Evolutionary conservation across 2,888 invertebrate species (phyloP).

Genomic region (Noctua pronuba): DNA sequence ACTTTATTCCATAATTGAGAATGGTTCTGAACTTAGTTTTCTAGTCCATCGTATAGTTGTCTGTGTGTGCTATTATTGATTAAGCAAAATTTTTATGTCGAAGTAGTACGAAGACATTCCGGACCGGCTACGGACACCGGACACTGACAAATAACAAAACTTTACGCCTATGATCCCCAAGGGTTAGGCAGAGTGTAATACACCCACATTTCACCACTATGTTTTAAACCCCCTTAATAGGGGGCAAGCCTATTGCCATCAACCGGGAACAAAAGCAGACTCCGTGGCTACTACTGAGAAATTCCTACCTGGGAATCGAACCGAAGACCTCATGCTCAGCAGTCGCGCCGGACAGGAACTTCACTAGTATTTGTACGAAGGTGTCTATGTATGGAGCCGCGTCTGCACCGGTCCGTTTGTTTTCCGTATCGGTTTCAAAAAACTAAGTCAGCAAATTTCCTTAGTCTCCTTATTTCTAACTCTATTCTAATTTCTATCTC

Average conservation of each 20-base stretch:
- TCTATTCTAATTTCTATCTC: constrained; percentile 7
- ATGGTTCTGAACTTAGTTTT: neutral
- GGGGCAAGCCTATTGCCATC: too few species aligned
- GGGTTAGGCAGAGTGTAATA: too few species aligned
- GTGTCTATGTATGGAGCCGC: neutral
- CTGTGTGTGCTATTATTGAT: neutral
- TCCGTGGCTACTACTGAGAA: too few species aligned
- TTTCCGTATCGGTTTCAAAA: neutral
- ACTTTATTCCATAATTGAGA: neutral
- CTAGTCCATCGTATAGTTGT: neutral
- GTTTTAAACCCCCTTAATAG: too few species aligned
- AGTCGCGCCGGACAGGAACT: too few species aligned
- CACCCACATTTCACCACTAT: too few species aligned
- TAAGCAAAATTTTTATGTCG: neutral
- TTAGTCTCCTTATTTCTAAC: neutral
- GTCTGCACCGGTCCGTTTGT: too few species aligned
- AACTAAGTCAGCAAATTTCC: neutral
- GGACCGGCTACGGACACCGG: neutral
- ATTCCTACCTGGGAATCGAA: too few species aligned
- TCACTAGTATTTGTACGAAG: neutral
- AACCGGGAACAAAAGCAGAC: too few species aligned
- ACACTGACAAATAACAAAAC: too few species aligned
- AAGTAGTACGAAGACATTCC: neutral
- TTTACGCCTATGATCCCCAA: too few species aligned
- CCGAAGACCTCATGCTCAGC: too few species aligned